A percentile compares a stretch with the other conserved stretches of the same genome.
These are phyloP conservation scores for Harpegnathos saltator DNA, from an alignment of 1,140 invertebrate genomes.

Conservation along the genomic window DNA sequence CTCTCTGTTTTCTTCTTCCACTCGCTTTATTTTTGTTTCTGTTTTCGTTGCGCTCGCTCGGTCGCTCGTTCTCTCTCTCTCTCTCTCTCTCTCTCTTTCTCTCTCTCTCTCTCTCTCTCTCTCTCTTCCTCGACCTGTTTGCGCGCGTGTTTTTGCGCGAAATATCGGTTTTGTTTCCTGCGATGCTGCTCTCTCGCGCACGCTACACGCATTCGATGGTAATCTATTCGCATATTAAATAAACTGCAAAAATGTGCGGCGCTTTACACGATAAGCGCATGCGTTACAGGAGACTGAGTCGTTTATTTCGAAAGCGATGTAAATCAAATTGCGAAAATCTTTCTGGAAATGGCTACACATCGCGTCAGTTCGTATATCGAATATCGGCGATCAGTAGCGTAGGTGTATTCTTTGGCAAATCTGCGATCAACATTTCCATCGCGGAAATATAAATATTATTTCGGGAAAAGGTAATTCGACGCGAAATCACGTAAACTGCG, in stretches of 20 bases:
- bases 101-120: conserved; percentile 17
- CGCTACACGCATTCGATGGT: conserved; percentile 25
- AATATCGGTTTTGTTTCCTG: conserved; percentile 2
- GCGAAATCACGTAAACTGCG: not conserved
- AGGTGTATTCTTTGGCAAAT: not conserved
- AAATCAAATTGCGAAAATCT: not conserved
- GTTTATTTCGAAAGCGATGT: conserved; percentile 16
- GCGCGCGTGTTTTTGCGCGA: not conserved
- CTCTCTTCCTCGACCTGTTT: conserved; percentile 18
- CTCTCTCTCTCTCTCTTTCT: no score
- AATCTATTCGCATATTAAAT: conserved; percentile 62
- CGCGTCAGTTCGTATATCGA: not conserved
- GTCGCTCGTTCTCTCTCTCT: no score
- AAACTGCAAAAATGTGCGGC: conserved; percentile 42
- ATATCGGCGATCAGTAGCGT: conserved; percentile 12
- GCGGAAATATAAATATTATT: not conserved
- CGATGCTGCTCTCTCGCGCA: not conserved
- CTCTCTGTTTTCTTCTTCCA: not conserved
- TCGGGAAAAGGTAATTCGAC: not conserved
- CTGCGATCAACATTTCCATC: conserved; percentile 3
- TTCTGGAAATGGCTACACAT: not conserved
- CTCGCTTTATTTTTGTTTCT: no score
- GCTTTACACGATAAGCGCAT: conserved; percentile 17
- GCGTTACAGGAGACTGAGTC: conserved; percentile 22
- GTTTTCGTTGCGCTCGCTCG: no score